Evolutionary conservation across 2,888 invertebrate genomes (phyloP), one percentile per base, ranked within the genome.

Genomic region (Ectobius pallidus): DNA sequence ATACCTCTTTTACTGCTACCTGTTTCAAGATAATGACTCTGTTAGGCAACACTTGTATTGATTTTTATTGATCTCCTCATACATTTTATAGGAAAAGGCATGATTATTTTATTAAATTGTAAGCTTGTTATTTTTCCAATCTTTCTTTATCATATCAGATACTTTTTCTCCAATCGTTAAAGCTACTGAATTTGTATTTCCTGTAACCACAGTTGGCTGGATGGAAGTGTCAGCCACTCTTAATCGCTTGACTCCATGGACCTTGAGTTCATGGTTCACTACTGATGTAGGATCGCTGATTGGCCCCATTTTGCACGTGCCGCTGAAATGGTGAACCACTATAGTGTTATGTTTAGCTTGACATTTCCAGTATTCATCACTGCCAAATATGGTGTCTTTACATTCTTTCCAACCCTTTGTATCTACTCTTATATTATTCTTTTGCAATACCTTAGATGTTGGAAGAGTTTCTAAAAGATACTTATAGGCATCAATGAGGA

Each of bases 131-230:
- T n/a, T n/a, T n/a, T n/a, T n/a, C 84, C 85, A 85, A 74, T 83
- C 83, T 78, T 88, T 80, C 81, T 90, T 90, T 55, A 91, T 90
- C 84, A 91, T 84, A 79, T 92, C 91, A 0, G 90, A 84, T 6
- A 88, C 91, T 80, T 92, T 93, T 81, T 94, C 94, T 2, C 92
- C 93, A 78, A 94, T 92, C 93, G 93, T 92, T 75, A 88, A 91
- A 1, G 87, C 87, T 0, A 93, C 91, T 0, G 92, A 90, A 78
- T 93, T 92, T 0, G 93, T 92, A 79, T 93, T 92, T 30, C 90
- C 91, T 0, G 92, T 89, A 0, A 90, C 88, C 52, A 94, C 89
- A 80, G 88, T 88, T 0, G 93, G 94, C 88, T 94, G 94, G 55
- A 94, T 86, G 76, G 92, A 92, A 0, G 92, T 92, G 80, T 94